Percentiles rank a stretch among this genome's conserved stretches.
These are phyloP conservation scores for Drosophila sechellia DNA, from an alignment of 1,140 invertebrate genomes.

Conservation along the genomic window DNA sequence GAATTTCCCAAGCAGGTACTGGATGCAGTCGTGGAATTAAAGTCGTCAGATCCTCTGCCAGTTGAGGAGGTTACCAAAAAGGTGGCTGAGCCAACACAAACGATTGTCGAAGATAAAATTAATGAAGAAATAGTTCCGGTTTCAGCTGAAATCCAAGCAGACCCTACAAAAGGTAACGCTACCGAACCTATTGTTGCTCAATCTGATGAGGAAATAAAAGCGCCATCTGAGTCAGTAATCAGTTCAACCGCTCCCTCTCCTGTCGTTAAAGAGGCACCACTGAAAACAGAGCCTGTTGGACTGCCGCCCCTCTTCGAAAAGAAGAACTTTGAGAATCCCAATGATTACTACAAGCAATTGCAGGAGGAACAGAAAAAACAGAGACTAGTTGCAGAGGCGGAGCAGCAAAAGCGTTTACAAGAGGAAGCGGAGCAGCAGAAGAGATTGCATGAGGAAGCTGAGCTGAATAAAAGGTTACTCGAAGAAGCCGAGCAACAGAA, in stretches of 20 bases:
- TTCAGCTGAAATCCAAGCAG: neutral
- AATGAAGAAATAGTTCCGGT: neutral
- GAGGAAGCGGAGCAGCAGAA: neutral
- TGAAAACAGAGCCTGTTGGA: constrained; percentile 6
- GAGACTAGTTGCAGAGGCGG: neutral
- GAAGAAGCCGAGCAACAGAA: constrained; percentile 2
- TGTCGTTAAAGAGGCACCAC: neutral
- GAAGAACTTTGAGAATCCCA: constrained; percentile 52
- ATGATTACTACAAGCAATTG: constrained; percentile 60
- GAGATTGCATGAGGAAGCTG: neutral
- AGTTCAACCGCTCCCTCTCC: neutral
- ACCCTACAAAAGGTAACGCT: neutral
- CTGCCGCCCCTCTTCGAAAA: constrained; percentile 60
- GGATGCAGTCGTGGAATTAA: neutral
- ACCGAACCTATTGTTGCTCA: neutral
- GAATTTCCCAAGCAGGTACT: neutral
- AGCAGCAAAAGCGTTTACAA: neutral
- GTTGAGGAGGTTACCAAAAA: neutral
- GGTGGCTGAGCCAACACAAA: neutral
- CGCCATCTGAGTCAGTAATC: neutral
- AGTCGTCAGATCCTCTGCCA: constrained; percentile 1
- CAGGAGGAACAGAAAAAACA: constrained; percentile 21
- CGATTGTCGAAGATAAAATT: neutral
- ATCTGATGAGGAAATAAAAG: neutral
- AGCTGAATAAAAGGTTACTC: neutral